Evolutionary conservation across 2,113 vertebrate genomes (phyloP), one percentile per base, ranked within the genome.

Genomic region (Sinocyclocheilus grahami): DNA sequence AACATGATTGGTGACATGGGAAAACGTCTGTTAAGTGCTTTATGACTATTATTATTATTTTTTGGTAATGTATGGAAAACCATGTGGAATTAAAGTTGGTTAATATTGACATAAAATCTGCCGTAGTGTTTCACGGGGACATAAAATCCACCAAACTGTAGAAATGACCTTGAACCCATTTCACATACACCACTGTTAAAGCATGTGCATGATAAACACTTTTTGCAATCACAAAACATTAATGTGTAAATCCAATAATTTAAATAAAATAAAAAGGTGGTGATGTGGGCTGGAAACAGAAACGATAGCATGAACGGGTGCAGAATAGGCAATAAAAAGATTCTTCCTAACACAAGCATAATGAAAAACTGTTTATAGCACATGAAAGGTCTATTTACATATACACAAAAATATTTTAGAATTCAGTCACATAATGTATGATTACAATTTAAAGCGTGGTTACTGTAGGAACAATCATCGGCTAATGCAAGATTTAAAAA

Each of bases 351-450:
- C 5, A 27, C 74, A 78, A 37, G 13, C n/a, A 60, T 14, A 10
- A 75, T n/a, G 39, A 20, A 18, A 75, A 37, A 46, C 2, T 46
- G 9, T 62, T 20, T 65, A 77, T 4, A 65, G 42, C 24, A 63
- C 24, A 77, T 67, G 58, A 37, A 60, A 85, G 0, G 2, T 63
- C 20, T 84, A 84, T 85, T 85, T 85, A 82, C 87, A 88, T 42
- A 37, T 48, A 72, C 63, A 82, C 37, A 65, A 62, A 22, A 5
- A 5, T 8, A 6, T 13, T 10, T 20, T 78, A 4, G 46, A 30
- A 60, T 12, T 71, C 10, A 65, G 51, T 75, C 11, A 81, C 33
- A 77, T 4, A 48, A 22, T 5, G 48, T 20, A 53, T 4, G 55
- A 22, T 63, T 33, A 60, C 16, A 77, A 9, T 65, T 58, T n/a